phyloP scores from a whole-genome alignment of 2,797 vertebrate species.

The Echiichthys vipera region DNA sequence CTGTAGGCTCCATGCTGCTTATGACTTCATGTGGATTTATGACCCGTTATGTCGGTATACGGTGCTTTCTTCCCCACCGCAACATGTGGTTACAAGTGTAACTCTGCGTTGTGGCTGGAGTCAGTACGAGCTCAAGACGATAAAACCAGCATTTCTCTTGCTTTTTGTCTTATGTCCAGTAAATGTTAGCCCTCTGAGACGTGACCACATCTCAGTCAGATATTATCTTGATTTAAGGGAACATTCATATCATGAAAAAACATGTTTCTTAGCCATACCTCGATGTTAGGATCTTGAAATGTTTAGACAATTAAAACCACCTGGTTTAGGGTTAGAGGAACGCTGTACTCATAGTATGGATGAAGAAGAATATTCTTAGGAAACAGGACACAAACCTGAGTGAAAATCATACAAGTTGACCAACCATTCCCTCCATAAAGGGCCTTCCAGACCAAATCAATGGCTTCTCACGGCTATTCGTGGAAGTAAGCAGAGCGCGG shows the following conservation, averaged over 20 bases:
- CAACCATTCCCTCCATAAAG: too few relatives aligned
- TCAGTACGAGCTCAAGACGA: constrained; percentile 32
- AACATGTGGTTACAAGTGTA: constrained; percentile 54
- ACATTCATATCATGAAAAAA: neutral
- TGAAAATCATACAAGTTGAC: too few relatives aligned
- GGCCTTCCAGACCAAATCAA: too few relatives aligned
- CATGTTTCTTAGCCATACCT: neutral
- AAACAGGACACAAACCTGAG: too few relatives aligned
- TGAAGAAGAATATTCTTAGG: too few relatives aligned
- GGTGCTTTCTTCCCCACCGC: neutral
- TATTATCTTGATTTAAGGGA: constrained; percentile 22
- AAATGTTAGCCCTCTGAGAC: neutral
- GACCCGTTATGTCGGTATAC: constrained; percentile 17
- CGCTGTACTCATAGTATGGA: too few relatives aligned
- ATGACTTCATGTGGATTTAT: constrained; percentile 51
- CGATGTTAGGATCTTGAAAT: too few relatives aligned
- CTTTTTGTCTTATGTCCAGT: constrained; percentile 13
- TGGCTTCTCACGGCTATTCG: too few relatives aligned
- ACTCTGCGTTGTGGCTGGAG: constrained; percentile 14
- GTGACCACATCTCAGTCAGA: neutral
- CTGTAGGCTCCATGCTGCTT: neutral
- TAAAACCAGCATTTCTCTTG: constrained; percentile 20
- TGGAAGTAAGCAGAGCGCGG: too few relatives aligned
- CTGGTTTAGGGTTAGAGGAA: too few relatives aligned
- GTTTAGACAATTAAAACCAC: too few relatives aligned